A percentile compares a stretch with the other conserved stretches of the same genome.
phyloP scores from a whole-genome alignment of 2,797 vertebrate species.

The Silurus aristotelis region DNA sequence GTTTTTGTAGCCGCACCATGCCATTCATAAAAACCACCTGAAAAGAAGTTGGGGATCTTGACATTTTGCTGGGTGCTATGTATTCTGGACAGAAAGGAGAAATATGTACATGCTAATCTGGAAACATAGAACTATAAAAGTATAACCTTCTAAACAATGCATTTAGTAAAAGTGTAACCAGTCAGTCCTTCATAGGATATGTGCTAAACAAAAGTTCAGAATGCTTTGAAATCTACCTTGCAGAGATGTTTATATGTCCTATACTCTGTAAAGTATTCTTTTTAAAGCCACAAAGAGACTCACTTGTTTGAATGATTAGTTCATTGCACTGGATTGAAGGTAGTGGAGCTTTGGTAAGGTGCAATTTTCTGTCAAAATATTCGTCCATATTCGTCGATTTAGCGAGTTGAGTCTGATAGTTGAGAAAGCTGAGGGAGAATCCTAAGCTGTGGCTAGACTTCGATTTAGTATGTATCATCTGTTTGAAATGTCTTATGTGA shows the following conservation, averaged over 20 bases:
- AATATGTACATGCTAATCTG: not conserved
- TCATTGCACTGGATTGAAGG: constrained; percentile 7
- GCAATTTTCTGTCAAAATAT: constrained; percentile 34
- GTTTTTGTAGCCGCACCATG: constrained; percentile 17
- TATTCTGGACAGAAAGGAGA: not conserved
- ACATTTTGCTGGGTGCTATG: constrained; percentile 28
- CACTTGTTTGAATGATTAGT: constrained; percentile 24
- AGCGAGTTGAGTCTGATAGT: constrained; percentile 33
- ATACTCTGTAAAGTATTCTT: not conserved
- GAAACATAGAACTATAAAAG: not conserved
- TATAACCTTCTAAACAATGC: not conserved
- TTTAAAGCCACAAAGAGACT: constrained; percentile 12
- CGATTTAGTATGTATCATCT: constrained; percentile 41
- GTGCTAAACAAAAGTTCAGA: not conserved
- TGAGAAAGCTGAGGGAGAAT: constrained; percentile 43
- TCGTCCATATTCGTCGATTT: constrained; percentile 16
- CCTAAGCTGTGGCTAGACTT: constrained; percentile 40
- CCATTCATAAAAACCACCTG: constrained; percentile 37
- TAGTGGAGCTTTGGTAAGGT: constrained; percentile 10
- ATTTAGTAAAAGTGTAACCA: not conserved
- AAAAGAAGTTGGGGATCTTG: constrained; percentile 9
- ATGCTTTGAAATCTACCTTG: not conserved
- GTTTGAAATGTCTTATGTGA: constrained; percentile 41
- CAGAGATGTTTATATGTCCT: constrained; percentile 3
- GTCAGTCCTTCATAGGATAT: not conserved